Evolutionary conservation across 2,113 vertebrate species (phyloP), one percentile per base, ranked within the genome.

Genomic region (Melanotaenia duboulayi): DNA sequence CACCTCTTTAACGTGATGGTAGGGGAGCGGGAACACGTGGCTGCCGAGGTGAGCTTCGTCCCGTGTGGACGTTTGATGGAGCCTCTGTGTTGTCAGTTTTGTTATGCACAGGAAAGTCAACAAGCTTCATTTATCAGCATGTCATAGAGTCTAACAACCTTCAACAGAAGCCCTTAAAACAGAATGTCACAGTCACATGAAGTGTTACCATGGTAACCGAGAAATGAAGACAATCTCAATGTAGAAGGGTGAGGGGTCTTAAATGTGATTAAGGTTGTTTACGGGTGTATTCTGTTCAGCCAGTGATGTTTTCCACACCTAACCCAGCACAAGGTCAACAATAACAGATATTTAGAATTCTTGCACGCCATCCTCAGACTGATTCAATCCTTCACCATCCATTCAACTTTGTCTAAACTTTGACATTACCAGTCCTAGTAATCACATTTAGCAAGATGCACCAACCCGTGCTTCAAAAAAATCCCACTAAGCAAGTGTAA

Each of bases 41-140:
- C 65, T 73, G 50, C 84, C 61, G 55, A 64, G 59, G 46, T 83
- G 82, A 83, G 65, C 73, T 59, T 63, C 9, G 10, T 10, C 44
- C 16, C 44, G 11, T 48, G 13, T 48, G 44, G 44, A 48, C 2
- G 14, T 13, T 42, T 48, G 44, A 19, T 48, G 44, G 7, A 48
- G 44, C 19, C 44, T 16, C 13, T 12, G 2, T 46, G 42, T 4
- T 12, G 42, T 46, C 16, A 8, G 16, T 48, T n/a, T 44, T 14
- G 17, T 19, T 7, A 48, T 19, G 44, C 13, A 4, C 17, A 48
- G 19, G 17, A 48, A 48, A 48, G 2, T 1, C 44, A 4, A n/a
- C 1, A 4, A 19, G 44, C 44, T 7, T 48, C 44, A 48, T 48
- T n/a, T 48, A 7, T 48, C 44, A n/a, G 7, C 44, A 16, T n/a